These are phyloP conservation scores for Drosophila grimshawi DNA, from an alignment of 1,140 invertebrate species.

Conservation along the genomic window DNA sequence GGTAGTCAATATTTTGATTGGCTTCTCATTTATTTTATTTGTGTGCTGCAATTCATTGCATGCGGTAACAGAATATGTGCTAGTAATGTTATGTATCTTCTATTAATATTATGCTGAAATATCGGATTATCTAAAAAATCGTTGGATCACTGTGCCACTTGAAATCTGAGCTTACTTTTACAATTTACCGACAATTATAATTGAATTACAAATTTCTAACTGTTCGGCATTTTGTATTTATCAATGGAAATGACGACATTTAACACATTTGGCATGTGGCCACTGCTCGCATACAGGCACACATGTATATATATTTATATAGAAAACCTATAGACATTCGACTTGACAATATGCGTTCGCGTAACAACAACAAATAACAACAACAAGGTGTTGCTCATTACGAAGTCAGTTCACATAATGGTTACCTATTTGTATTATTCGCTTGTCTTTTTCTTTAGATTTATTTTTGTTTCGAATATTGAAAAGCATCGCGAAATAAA, in stretches of 20 bases:
- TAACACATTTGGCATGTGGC: constrained; percentile 60
- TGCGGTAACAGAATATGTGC: too few species aligned
- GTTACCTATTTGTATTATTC: constrained; percentile 42
- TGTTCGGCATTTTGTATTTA: constrained; percentile 34
- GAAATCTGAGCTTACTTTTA: constrained; percentile 5
- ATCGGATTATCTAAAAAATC: too few species aligned
- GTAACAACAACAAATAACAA: constrained; percentile 12
- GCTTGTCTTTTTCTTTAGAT: constrained; percentile 58
- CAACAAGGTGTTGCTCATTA: constrained; percentile 59
- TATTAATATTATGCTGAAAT: too few species aligned
- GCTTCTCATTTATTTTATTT: too few species aligned
- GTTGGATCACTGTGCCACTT: constrained; percentile 18
- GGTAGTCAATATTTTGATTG: too few species aligned
- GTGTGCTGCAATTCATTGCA: too few species aligned
- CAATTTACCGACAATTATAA: constrained; percentile 25
- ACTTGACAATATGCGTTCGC: constrained; percentile 14
- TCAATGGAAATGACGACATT: constrained; percentile 61
- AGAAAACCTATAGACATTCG: constrained; percentile 56
- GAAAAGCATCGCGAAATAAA: constrained; percentile 14
- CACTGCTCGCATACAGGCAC: constrained; percentile 12
- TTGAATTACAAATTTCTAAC: constrained; percentile 49
- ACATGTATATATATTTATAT: constrained; percentile 48
- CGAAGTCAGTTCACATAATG: constrained; percentile 68
- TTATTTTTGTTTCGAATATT: constrained; percentile 60
- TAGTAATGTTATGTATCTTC: too few species aligned